phyloP scores from a whole-genome alignment of 2,888 invertebrate species.

The Arctia plantaginis region DNA sequence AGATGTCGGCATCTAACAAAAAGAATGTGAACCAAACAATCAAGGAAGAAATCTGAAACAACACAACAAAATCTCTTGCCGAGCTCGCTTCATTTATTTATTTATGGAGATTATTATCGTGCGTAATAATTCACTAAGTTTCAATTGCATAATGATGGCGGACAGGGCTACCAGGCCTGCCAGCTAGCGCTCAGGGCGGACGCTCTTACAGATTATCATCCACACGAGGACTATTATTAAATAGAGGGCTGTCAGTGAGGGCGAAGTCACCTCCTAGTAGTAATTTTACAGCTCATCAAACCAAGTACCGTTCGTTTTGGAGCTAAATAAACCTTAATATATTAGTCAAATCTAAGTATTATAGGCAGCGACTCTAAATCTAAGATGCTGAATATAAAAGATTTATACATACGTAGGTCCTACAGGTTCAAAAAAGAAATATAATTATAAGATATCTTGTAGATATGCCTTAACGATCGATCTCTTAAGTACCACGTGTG shows the following conservation, averaged over 20 bases:
- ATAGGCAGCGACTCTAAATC: constrained; percentile 17
- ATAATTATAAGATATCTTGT: constrained; percentile 28
- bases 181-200: constrained; percentile 73
- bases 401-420: constrained; percentile 33
- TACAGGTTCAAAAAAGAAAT: constrained; percentile 38
- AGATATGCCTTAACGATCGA: constrained; percentile 29
- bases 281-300: too few relatives aligned
- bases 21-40: constrained; percentile 22
- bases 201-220: constrained; percentile 78
- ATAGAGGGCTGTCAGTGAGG: constrained; percentile 77
- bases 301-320: too few relatives aligned
- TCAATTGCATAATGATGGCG: constrained; percentile 86
- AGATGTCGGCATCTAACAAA: constrained; percentile 17
- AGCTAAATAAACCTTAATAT: constrained; percentile 49
- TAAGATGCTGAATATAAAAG: constrained; percentile 25
- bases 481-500: constrained; percentile 30
- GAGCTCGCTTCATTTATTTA: constrained; percentile 78
- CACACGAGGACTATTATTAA: constrained; percentile 79
- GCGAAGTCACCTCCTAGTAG: constrained; percentile 63
- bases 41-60: constrained; percentile 42
- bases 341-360: constrained; percentile 28
- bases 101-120: constrained; percentile 85
- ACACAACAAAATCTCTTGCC: constrained; percentile 66
- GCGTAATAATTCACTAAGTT: constrained; percentile 86
- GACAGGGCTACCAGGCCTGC: constrained; percentile 77